phyloP scores from a whole-genome alignment of 1,140 invertebrate genomes.

The fruit fly (Drosophila melanogaster) region Release_6_plus_ISO1_MT NT_037436.4:13498001-13498500 shows the following conservation, averaged over 20 bases:
- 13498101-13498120: slow-evolving; percentile 43
- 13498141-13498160: slow-evolving; percentile 20
- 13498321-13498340: background rate
- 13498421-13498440: background rate
- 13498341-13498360: background rate
- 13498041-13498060: slow-evolving; percentile 28
- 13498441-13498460: slow-evolving; percentile 1
- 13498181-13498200: slow-evolving; percentile 59
- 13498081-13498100: slow-evolving; percentile 1
- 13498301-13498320: background rate
- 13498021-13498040: slow-evolving; percentile 65
- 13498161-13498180: slow-evolving; percentile 70
- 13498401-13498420: slow-evolving; percentile 5
- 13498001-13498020: slow-evolving; percentile 63
- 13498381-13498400: slow-evolving; percentile 15
- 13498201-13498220: slow-evolving; percentile 11
- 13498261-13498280: slow-evolving; percentile 14
- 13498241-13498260: background rate
- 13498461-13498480: slow-evolving; percentile 9
- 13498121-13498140: slow-evolving; percentile 44
- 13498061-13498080: slow-evolving; percentile 73
- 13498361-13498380: slow-evolving; percentile 8
- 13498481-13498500: background rate
- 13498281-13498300: slow-evolving; percentile 12
- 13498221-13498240: slow-evolving; percentile 33